Conservation (phyloP, 2,797 vertebrate species). For the Chloroceryle inda region DNA sequence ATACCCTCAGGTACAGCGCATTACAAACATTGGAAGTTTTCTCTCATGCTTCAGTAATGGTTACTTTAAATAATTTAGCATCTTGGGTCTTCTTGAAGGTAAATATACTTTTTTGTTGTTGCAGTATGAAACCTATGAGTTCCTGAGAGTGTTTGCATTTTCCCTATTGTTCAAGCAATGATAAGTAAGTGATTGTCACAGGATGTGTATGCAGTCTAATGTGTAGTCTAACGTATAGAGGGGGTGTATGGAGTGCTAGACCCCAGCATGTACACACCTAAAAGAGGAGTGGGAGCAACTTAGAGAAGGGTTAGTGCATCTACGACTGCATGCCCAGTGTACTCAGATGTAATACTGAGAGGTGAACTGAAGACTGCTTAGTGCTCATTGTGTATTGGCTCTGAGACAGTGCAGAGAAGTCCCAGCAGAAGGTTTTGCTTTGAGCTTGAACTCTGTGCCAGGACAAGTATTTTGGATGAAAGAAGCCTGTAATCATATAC, state of each 20-base stretch:
- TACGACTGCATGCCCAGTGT: no score
- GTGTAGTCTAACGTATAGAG: neutral
- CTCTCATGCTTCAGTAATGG: neutral
- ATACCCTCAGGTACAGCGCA: neutral
- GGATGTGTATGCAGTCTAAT: neutral
- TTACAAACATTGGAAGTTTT: neutral
- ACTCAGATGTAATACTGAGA: rapidly evolving
- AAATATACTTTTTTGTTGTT: neutral
- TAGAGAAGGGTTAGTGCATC: neutral
- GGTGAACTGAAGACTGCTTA: neutral
- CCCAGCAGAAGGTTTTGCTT: neutral
- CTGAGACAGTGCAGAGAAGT: neutral
- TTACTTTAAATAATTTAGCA: neutral
- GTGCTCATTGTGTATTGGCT: neutral
- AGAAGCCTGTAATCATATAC: neutral
- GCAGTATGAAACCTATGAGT: neutral
- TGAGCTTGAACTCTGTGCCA: neutral
- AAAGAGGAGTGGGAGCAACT: neutral
- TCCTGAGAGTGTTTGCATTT: neutral
- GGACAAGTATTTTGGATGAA: neutral
- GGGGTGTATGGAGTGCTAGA: neutral
- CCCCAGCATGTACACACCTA: rapidly evolving
- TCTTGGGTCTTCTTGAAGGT: neutral
- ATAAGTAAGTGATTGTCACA: neutral
- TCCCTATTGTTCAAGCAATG: neutral